Evolutionary conservation across 2,113 vertebrate genomes (phyloP).

Genomic region (Mandrillus leucophaeus): DNA sequence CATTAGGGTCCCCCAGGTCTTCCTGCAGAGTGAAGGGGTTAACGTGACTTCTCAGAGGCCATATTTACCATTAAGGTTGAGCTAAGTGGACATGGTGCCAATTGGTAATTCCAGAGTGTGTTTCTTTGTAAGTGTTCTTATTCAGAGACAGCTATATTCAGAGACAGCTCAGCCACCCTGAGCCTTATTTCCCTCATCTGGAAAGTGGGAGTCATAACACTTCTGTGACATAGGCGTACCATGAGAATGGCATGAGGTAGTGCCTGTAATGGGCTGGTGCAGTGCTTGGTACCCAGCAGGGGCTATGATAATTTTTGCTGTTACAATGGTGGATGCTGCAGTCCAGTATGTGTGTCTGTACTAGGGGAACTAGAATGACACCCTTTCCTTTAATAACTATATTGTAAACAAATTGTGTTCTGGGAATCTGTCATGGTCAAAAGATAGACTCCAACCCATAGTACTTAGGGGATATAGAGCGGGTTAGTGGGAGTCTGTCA

Average conservation of each 20-base stretch:
- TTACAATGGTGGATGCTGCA: no score
- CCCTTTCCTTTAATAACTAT: neutral
- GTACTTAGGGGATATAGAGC: neutral
- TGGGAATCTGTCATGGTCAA: neutral
- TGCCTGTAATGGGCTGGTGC: neutral
- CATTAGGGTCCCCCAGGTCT: neutral
- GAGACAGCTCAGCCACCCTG: neutral
- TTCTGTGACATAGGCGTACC: neutral
- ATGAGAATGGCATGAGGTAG: accelerated
- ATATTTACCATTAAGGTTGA: neutral
- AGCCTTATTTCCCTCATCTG: neutral
- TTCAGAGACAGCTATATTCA: neutral
- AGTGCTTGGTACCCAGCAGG: neutral
- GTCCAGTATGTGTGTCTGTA: neutral
- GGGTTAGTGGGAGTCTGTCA: neutral
- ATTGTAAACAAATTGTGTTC: neutral
- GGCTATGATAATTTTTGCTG: neutral
- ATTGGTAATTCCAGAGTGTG: neutral
- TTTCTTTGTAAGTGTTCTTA: neutral
- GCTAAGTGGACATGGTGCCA: neutral
- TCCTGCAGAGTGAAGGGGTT: neutral
- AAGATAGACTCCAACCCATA: neutral
- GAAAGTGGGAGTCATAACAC: neutral
- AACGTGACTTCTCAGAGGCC: neutral
- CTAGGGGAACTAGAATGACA: neutral